phyloP scores from a whole-genome alignment of 1,140 invertebrate species.

The Chrysopa pallens region DNA sequence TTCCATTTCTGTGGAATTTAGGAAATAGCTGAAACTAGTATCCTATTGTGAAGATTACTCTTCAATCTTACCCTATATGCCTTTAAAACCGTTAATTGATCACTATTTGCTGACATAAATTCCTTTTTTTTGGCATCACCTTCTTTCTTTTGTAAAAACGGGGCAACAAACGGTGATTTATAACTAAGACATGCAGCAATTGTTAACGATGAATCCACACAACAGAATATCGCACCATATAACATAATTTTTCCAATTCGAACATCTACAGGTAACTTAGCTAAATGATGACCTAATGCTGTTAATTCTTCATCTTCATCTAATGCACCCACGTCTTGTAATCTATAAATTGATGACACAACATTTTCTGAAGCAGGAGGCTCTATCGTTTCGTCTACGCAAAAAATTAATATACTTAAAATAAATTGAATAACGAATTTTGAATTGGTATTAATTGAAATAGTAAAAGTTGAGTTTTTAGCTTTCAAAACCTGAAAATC shows the following conservation, averaged over 20 bases:
- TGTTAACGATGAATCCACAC: conserved; percentile 82
- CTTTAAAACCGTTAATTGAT: conserved; percentile 61
- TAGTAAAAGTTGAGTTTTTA: too few species aligned
- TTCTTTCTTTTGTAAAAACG: conserved; percentile 54
- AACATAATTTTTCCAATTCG: conserved; percentile 78
- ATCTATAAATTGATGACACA: conserved; percentile 50
- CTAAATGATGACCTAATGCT: conserved; percentile 72
- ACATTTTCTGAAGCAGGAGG: conserved; percentile 62
- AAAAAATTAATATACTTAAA: too few species aligned
- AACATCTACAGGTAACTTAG: conserved; percentile 80
- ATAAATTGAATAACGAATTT: too few species aligned
- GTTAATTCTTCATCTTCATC: conserved; percentile 65
- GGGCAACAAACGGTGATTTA: conserved; percentile 63
- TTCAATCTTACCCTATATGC: conserved; percentile 47
- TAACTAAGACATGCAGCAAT: conserved; percentile 80
- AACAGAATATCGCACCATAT: conserved; percentile 81
- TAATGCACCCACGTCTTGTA: conserved; percentile 74
- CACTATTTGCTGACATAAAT: conserved; percentile 55
- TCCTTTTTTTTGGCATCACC: conserved; percentile 51
- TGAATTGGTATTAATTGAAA: too few species aligned
- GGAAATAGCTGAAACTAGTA: conserved; percentile 6
- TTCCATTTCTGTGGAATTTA: conserved; percentile 47
- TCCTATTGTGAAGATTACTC: neutral
- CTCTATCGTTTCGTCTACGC: conserved; percentile 46
- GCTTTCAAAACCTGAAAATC: too few species aligned